Percentiles rank a stretch among this genome's conserved stretches.
phyloP scores from a whole-genome alignment of 2,797 vertebrate species.

The Tolypeutes matacus region DNA sequence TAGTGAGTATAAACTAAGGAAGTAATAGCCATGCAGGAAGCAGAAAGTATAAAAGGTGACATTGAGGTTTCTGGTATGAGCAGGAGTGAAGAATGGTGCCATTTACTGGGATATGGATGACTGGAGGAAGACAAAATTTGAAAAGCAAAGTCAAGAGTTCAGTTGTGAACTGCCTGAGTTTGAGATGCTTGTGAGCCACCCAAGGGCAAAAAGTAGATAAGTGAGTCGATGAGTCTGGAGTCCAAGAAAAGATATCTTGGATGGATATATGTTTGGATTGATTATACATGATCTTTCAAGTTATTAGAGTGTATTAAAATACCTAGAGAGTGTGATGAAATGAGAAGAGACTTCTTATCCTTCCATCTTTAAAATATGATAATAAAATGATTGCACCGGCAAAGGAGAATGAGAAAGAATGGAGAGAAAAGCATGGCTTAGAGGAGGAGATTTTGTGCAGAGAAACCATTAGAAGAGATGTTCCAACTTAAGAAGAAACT shows the following conservation, averaged over 20 bases:
- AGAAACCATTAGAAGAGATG: neutral
- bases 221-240: neutral
- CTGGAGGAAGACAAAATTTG: neutral
- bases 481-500: neutral
- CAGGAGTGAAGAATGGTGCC: neutral
- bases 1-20: neutral
- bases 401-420: neutral
- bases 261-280: neutral
- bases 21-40: neutral
- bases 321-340: neutral
- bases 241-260: neutral
- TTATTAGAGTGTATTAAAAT: neutral
- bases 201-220: neutral
- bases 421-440: neutral
- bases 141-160: neutral
- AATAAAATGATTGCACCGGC: neutral
- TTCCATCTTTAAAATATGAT: neutral
- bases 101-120: neutral
- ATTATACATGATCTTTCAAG: neutral
- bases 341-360: neutral
- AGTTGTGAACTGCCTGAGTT: neutral
- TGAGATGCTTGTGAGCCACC: neutral
- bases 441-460: neutral
- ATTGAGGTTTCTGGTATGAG: neutral
- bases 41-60: neutral